phyloP scores from a whole-genome alignment of 23 tunicate genomes.

The Styela plicata region DNA sequence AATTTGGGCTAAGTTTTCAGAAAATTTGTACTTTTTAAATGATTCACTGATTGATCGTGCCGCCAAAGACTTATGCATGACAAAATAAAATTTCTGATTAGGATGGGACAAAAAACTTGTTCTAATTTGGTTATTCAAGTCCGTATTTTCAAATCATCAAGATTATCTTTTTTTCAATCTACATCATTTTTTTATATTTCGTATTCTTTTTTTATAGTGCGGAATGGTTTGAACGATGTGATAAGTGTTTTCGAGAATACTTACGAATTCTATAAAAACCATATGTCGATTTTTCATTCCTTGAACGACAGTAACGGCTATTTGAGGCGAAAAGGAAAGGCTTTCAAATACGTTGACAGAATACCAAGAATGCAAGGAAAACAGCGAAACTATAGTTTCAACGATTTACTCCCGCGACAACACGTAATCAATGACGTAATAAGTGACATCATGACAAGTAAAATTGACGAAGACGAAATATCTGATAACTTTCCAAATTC shows the following conservation, averaged over 20 bases:
- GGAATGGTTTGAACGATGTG: constrained; percentile 14
- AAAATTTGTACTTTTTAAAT: too few relatives aligned
- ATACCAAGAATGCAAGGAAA: constrained; percentile 65
- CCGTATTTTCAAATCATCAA: too few relatives aligned
- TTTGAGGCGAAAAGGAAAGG: constrained; percentile 12
- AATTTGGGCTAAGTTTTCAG: too few relatives aligned
- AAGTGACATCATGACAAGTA: constrained; percentile 22
- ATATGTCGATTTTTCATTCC: constrained; percentile 1
- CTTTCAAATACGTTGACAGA: constrained; percentile 62
- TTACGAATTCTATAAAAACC: constrained; percentile 17
- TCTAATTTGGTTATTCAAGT: too few relatives aligned
- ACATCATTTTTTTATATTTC: too few relatives aligned
- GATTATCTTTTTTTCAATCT: too few relatives aligned
- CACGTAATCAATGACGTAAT: not conserved
- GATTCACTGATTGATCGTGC: too few relatives aligned
- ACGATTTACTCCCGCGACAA: not conserved
- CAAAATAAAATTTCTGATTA: too few relatives aligned
- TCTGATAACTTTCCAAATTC: constrained; percentile 7
- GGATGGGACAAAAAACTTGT: too few relatives aligned
- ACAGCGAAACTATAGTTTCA: not conserved
- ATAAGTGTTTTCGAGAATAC: constrained; percentile 2
- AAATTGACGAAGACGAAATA: constrained; percentile 21
- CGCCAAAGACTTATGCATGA: too few relatives aligned
- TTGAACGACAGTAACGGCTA: constrained; percentile 7
- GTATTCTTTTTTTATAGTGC: constrained; percentile 5